Conservation (phyloP, 2,888 invertebrate genomes). For the Cataglyphis albicans region DNA sequence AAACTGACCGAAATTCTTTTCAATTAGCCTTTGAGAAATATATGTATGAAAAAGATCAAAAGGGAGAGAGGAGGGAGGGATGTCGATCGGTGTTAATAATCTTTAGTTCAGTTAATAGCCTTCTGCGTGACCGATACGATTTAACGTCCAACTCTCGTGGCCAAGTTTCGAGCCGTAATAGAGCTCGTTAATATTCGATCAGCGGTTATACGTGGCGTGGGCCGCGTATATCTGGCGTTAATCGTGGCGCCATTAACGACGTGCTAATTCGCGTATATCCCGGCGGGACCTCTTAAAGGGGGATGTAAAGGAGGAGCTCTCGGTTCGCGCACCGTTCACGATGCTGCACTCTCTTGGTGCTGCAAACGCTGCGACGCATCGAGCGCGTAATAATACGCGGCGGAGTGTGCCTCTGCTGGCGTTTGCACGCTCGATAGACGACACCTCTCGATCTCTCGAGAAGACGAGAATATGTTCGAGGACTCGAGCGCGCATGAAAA, state of each 20-base stretch:
- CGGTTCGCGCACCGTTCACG: conserved; percentile 49
- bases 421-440: conserved; percentile 47
- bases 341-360: not conserved
- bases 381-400: conserved; percentile 43
- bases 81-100: not conserved
- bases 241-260: conserved; percentile 72
- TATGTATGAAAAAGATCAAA: not conserved
- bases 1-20: not conserved
- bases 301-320: conserved; percentile 38
- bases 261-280: conserved; percentile 31
- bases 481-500: not conserved
- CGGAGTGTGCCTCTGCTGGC: conserved; percentile 34
- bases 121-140: not conserved
- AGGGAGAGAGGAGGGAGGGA: not conserved
- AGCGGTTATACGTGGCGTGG: conserved; percentile 70
- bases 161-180: conserved; percentile 72
- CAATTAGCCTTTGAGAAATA: not conserved
- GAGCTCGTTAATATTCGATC: conserved; percentile 80
- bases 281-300: conserved; percentile 46
- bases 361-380: conserved; percentile 6
- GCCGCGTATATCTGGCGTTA: conserved; percentile 69
- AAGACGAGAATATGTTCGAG: conserved; percentile 34
- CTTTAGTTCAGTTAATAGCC: conserved; percentile 7
- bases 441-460: conserved; percentile 33
- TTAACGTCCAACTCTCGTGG: conserved; percentile 57